These are phyloP conservation scores for Thymelicus lineola DNA, from an alignment of 2,888 invertebrate species.

Conservation along the genomic window DNA sequence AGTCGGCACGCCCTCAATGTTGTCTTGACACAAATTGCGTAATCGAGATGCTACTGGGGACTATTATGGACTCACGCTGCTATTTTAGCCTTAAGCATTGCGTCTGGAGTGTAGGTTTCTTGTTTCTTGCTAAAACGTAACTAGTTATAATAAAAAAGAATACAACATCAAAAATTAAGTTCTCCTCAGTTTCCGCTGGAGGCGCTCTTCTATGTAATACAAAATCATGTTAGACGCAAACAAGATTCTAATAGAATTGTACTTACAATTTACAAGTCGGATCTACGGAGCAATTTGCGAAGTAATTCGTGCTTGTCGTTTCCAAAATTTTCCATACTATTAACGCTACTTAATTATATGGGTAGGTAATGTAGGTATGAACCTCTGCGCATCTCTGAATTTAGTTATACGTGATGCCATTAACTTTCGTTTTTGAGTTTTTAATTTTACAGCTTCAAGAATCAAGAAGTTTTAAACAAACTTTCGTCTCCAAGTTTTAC, in stretches of 20 bases:
- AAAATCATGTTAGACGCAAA: not conserved
- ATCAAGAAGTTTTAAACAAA: no score
- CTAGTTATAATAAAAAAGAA: not conserved
- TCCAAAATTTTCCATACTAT: not conserved
- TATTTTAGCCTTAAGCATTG: conserved; percentile 23
- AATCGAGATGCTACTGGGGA: conserved; percentile 57
- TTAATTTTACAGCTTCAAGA: no score
- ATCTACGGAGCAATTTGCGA: not conserved
- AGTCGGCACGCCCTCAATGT: conserved; percentile 51
- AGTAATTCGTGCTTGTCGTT: not conserved
- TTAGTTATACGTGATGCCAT: no score
- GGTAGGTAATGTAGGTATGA: no score
- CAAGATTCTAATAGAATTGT: not conserved
- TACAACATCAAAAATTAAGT: not conserved
- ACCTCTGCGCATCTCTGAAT: no score
- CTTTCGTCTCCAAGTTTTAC: no score
- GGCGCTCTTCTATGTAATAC: not conserved
- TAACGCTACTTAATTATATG: no score
- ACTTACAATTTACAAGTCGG: not conserved
- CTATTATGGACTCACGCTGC: conserved; percentile 48
- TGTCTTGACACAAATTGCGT: conserved; percentile 56
- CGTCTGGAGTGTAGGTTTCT: not conserved
- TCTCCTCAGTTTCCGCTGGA: not conserved
- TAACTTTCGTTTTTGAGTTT: no score
- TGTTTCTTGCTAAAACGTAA: not conserved